Percentiles rank a stretch among this genome's conserved stretches.
Evolutionary conservation across 2,797 vertebrate genomes (phyloP).

Genomic region (Tachyglossus aculeatus): DNA sequence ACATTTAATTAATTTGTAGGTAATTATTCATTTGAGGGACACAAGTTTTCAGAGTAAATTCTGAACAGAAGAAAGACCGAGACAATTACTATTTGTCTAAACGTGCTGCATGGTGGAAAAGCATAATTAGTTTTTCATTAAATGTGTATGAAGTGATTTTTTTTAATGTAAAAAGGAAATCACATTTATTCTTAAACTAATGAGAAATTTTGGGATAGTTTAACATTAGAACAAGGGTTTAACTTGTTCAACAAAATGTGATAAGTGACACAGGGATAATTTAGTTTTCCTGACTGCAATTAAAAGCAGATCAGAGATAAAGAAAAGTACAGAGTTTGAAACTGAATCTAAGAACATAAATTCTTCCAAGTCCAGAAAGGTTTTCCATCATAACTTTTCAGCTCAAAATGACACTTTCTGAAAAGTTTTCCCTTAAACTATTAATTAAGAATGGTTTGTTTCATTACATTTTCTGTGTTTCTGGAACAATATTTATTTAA

Average conservation of each 20-base stretch:
- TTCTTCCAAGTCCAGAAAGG: conserved; percentile 39
- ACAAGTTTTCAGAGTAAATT: conserved; percentile 68
- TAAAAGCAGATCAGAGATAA: conserved; percentile 43
- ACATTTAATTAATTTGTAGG: conserved; percentile 80
- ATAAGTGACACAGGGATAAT: conserved; percentile 2
- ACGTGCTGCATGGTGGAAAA: conserved; percentile 59
- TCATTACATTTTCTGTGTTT: conserved; percentile 45
- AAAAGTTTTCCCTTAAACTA: conserved; percentile 28
- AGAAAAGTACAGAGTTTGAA: conserved; percentile 37
- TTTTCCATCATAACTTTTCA: conserved; percentile 51
- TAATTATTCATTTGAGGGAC: conserved; percentile 79
- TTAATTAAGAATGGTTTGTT: conserved; percentile 40
- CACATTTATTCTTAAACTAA: conserved; percentile 14
- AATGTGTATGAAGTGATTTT: conserved; percentile 58
- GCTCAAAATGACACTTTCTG: conserved; percentile 36
- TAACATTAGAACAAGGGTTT: conserved; percentile 21
- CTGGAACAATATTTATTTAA: conserved; percentile 41
- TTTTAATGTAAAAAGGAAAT: conserved; percentile 40
- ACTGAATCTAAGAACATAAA: conserved; percentile 15
- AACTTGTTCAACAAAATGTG: conserved; percentile 20
- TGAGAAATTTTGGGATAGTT: conserved; percentile 14
- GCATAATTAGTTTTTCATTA: conserved; percentile 72
- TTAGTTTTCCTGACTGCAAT: conserved; percentile 39
- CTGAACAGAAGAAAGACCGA: conserved; percentile 64
- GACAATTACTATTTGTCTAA: conserved; percentile 72